Evolutionary conservation across 2,888 invertebrate genomes (phyloP).

Genomic region (Scotopteryx bipunctaria): DNA sequence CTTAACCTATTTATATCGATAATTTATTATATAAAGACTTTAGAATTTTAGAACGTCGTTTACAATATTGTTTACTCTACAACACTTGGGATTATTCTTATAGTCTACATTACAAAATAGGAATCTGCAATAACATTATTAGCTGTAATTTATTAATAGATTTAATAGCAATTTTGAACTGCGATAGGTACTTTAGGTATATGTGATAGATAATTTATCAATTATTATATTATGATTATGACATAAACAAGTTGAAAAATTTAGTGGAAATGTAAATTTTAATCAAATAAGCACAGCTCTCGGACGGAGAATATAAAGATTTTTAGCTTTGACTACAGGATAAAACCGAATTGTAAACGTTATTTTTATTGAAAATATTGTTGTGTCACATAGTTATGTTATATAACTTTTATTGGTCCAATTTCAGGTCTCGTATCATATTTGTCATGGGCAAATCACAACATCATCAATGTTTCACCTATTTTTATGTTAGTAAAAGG

Average conservation of each 20-base stretch:
- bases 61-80: conserved; percentile 32
- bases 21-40: conserved; percentile 60
- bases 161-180: conserved; percentile 36
- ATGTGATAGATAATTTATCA: conserved; percentile 13
- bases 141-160: conserved; percentile 31
- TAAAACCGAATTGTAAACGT: too few species aligned
- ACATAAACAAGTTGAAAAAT: conserved; percentile 5
- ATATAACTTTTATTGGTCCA: conserved; percentile 63
- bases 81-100: conserved; percentile 68
- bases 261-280: conserved; percentile 1
- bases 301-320: conserved; percentile 59
- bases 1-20: conserved; percentile 62
- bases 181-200: conserved; percentile 20
- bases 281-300: conserved; percentile 34
- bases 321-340: too few species aligned
- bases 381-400: too few species aligned
- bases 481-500: conserved; percentile 31
- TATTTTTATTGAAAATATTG: too few species aligned
- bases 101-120: conserved; percentile 74
- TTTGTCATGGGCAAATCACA: conserved; percentile 60
- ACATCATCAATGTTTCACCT: conserved; percentile 36
- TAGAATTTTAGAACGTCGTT: conserved; percentile 53
- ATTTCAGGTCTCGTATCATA: conserved; percentile 60
- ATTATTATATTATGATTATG: background rate
- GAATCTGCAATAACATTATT: conserved; percentile 77